A percentile compares a stretch with the other conserved stretches of the same genome.
phyloP scores from a whole-genome alignment of 2,888 invertebrate genomes.

The Drosophila bunnanda region DNA sequence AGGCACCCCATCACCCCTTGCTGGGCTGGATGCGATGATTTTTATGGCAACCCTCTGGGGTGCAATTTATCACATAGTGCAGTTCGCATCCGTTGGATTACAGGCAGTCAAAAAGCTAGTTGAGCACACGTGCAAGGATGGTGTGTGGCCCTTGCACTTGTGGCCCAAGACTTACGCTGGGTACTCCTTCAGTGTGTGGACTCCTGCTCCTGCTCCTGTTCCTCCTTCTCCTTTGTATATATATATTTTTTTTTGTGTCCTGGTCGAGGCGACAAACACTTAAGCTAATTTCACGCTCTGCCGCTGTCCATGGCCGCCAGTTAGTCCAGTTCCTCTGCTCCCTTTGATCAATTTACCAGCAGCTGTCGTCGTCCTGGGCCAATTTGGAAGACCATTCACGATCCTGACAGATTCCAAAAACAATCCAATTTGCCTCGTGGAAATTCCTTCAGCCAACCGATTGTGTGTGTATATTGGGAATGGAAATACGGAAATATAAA shows the following conservation, averaged over 20 bases:
- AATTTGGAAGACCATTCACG: constrained; percentile 55
- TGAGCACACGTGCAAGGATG: constrained; percentile 58
- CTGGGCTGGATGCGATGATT: constrained; percentile 68
- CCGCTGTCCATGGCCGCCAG: constrained; percentile 37
- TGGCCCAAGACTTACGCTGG: constrained; percentile 26
- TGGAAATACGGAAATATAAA: constrained; percentile 28
- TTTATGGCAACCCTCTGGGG: constrained; percentile 82
- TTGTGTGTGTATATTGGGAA: constrained; percentile 42
- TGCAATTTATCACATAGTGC: constrained; percentile 84
- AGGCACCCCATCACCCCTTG: constrained; percentile 2
- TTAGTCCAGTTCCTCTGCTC: constrained; percentile 7
- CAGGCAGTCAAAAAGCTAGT: constrained; percentile 82
- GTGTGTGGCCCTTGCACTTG: constrained; percentile 40
- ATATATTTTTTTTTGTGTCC: neutral
- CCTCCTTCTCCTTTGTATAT: neutral
- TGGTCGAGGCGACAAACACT: constrained; percentile 56
- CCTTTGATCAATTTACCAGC: constrained; percentile 47
- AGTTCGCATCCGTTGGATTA: constrained; percentile 69
- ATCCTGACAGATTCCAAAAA: neutral
- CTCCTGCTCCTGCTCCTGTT: neutral
- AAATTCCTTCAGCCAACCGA: constrained; percentile 59
- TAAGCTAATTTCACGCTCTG: constrained; percentile 83
- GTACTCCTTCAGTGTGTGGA: neutral
- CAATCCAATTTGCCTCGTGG: neutral
- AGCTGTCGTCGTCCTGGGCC: constrained; percentile 67